Evolutionary conservation across 64 coral and sea anemone genomes (phyloP), one percentile per base, ranked within the genome.

Genomic region (Pachyseris speciosa): DNA sequence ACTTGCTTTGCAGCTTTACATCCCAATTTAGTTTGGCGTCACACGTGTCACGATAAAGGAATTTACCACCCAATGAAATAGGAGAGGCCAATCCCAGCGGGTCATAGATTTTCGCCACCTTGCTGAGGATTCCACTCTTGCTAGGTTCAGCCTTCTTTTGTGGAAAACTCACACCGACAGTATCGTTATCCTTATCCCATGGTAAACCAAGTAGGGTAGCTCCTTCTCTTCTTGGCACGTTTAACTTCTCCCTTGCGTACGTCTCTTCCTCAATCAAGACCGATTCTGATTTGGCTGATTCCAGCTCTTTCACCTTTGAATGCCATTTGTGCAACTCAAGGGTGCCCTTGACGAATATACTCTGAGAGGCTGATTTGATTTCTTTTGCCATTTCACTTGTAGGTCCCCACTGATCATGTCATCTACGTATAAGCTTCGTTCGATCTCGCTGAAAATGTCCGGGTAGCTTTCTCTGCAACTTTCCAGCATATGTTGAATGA

Each of bases 241-340:
- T n/a, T n/a, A n/a, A n/a, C n/a, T n/a, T n/a, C n/a, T n/a, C n/a
- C n/a, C n/a, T n/a, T n/a, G n/a, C n/a, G n/a, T n/a, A n/a, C n/a
- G n/a, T n/a, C n/a, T n/a, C n/a, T n/a, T n/a, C n/a, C n/a, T n/a
- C n/a, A n/a, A n/a, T n/a, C n/a, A n/a, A n/a, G n/a, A n/a, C n/a
- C n/a, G n/a, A n/a, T n/a, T n/a, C n/a, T n/a, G n/a, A n/a, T n/a
- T n/a, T n/a, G n/a, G n/a, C n/a, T n/a, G n/a, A n/a, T n/a, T n/a
- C 78, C 45, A 83, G 30, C 53, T 83, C 78, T 51, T n/a, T n/a
- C n/a, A n/a, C n/a, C n/a, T n/a, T n/a, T n/a, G n/a, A n/a, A n/a
- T n/a, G n/a, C n/a, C n/a, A 77, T 83, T 83, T 83, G 60, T 83
- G 78, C 53, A 83, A 83, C 53, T 83, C 42, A 60, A 83, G 60